Conservation (phyloP, 2,888 invertebrate species). For the Stegophylla sp. region DNA sequence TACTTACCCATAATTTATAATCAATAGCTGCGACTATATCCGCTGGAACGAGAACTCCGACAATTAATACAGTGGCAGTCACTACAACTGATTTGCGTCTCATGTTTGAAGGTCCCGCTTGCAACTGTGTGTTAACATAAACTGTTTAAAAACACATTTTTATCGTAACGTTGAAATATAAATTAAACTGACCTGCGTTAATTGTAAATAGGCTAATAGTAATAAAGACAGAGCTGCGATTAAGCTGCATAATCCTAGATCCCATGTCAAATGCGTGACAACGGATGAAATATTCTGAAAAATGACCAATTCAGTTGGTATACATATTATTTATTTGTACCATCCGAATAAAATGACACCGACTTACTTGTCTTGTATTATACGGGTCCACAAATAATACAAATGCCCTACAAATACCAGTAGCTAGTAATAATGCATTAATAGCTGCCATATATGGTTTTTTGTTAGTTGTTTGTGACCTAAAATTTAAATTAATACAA, state of each 20-base stretch:
- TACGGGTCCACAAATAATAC: constrained; percentile 70
- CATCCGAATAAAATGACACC: background rate
- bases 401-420: constrained; percentile 67
- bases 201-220: constrained; percentile 69
- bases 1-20: constrained; percentile 48
- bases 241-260: constrained; percentile 69
- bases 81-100: constrained; percentile 56
- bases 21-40: constrained; percentile 49
- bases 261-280: constrained; percentile 68
- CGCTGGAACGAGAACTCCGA: constrained; percentile 47
- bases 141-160: background rate
- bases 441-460: constrained; percentile 69
- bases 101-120: constrained; percentile 42
- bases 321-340: constrained; percentile 5
- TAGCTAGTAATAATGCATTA: constrained; percentile 68
- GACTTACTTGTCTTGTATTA: constrained; percentile 67
- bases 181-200: constrained; percentile 66
- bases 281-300: constrained; percentile 67
- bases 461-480: constrained; percentile 44
- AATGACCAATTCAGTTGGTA: background rate
- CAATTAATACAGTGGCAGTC: constrained; percentile 45
- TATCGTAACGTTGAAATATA: background rate
- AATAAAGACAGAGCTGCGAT: constrained; percentile 70
- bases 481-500: constrained; percentile 15
- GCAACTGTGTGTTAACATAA: constrained; percentile 13